Evolutionary conservation across 2,113 vertebrate species (phyloP), one percentile per base, ranked within the genome.

Genomic region (Corythoichthys haematopterus): DNA sequence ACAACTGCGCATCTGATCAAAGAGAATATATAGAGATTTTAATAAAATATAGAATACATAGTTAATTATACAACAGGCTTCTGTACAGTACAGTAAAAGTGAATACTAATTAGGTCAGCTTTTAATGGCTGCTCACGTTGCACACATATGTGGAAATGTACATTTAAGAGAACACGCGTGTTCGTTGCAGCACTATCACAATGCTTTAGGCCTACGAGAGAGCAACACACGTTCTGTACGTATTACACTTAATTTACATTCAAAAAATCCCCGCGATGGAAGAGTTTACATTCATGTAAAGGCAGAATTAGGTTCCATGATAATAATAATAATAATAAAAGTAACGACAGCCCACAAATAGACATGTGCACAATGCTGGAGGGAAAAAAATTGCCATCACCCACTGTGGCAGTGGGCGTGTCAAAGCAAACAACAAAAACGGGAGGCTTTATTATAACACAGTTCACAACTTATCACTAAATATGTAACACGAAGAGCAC

Each of bases 41-140:
- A 92, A 91, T 92, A 84, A 89, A 91, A 90, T 87, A 88, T 88
- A 81, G 76, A 85, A 87, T 90, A 83, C 85, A 91, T 89, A 88
- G 88, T 89, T 85, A 79, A 91, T 88, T 78, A 80, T 88, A 89
- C 87, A 89, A 84, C 79, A 75, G 53, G 66, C 76, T 63, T 86
- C 89, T 89, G 84, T 89, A 89, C 89, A 89, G 46, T 72, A 75
- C 73, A 80, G 79, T 73, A 40, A 40, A 81, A 36, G 62, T 50
- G 46, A 50, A 64, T 75, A 76, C 77, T 86, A 87, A 88, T 89
- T 83, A 56, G 33, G 53, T 13, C 53, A 13, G 11, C 53, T 56
- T 79, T 79, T 70, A 80, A 80, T 76, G 77, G 53, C 14, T 79
- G 77, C 66, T 78, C 83, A 81, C 78, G 76, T 74, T 70, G 70